These are phyloP conservation scores for Tillus elongatus DNA, from an alignment of 2,888 invertebrate genomes.

Conservation along the genomic window DNA sequence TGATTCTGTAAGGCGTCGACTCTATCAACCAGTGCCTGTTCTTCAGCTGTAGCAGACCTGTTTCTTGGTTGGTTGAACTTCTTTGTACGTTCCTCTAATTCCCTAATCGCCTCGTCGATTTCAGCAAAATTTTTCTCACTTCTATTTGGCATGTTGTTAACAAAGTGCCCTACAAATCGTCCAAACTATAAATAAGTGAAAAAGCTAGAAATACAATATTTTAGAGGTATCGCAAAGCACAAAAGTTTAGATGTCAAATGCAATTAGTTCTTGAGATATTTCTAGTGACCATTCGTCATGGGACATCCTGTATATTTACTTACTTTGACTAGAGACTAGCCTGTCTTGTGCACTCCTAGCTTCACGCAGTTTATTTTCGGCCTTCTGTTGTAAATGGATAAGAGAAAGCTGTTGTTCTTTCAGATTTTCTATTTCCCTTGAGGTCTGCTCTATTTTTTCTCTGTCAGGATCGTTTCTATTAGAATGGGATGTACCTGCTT, in stretches of 20 bases:
- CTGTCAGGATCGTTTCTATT: constrained; percentile 28
- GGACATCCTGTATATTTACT: neutral
- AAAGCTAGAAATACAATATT: neutral
- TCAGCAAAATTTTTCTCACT: constrained; percentile 23
- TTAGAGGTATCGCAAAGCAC: too few species aligned
- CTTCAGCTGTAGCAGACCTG: constrained; percentile 12
- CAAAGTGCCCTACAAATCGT: constrained; percentile 18
- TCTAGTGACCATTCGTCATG: too few species aligned
- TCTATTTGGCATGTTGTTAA: constrained; percentile 16
- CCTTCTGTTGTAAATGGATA: constrained; percentile 35
- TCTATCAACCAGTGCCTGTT: constrained; percentile 22
- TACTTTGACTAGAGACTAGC: constrained; percentile 19
- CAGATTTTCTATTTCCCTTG: constrained; percentile 31
- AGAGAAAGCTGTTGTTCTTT: constrained; percentile 33
- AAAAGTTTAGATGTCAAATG: too few species aligned
- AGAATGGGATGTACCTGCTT: constrained; percentile 9
- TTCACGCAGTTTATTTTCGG: constrained; percentile 37
- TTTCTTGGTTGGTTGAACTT: neutral
- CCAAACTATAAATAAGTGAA: constrained; percentile 5
- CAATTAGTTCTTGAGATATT: too few species aligned
- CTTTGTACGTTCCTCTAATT: constrained; percentile 34
- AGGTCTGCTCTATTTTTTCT: constrained; percentile 29
- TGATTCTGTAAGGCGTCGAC: constrained; percentile 30
- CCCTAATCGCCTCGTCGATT: constrained; percentile 32
- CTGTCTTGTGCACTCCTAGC: constrained; percentile 36